Evolutionary conservation across 2,888 invertebrate genomes (phyloP), one percentile per base, ranked within the genome.

Genomic region (Agrotis puta): DNA sequence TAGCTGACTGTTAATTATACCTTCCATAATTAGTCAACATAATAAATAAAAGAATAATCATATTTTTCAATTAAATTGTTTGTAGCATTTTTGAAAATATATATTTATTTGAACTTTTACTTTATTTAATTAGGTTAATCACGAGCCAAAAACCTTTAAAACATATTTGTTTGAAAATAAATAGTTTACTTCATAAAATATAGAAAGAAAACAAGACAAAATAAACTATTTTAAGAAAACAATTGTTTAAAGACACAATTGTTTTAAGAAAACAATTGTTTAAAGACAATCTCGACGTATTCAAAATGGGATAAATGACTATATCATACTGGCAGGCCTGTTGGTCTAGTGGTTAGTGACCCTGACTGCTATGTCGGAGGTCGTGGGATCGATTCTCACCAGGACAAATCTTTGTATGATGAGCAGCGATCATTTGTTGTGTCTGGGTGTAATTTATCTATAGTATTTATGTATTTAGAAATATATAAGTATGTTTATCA

Each of bases 61-160:
- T 22, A 64, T 48, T 48, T 54, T 50, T 69, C 63, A 18, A 70
- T 39, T 24, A 56, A 56, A 62, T 53, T 72, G 4, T 71, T 58
- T 51, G 51, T 53, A 20, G 74, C n/a, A 0, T 64, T 64, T 64
- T 74, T 50, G 11, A 56, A 64, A 50, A 56, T 45, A 53, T 61
- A 62, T 53, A 33, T 50, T 39, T 73, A 62, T 54, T 65, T 45
- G 18, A 64, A 45, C 18, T 56, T 45, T 43, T 39, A 1, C 33
- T 58, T 72, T 39, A 45, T 24, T 33, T 18, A 16, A 18, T 39
- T 39, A 39, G 11, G 11, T 39, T 9, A 27, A 39, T 72, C 66
- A 50, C 48, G 48, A 53, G 39, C 27, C 48, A 9, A 33, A 48
- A 50, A 57, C 18, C 7, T 22, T 48, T 7, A 39, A 33, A 54